A percentile compares a stretch with the other conserved stretches of the same genome.
phyloP scores from a whole-genome alignment of 2,888 invertebrate genomes.

The Nymphalis urticae region DNA sequence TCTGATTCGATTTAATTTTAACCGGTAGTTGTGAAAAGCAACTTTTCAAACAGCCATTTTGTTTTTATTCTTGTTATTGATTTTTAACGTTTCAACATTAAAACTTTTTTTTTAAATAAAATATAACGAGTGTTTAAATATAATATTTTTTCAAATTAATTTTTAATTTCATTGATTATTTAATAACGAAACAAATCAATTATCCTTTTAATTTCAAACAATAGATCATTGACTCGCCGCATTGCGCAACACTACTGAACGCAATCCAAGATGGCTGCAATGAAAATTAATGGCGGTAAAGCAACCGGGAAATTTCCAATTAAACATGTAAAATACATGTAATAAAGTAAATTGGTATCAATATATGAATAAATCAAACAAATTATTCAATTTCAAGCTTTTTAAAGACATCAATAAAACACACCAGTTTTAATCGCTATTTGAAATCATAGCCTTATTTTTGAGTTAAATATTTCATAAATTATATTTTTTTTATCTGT shows the following conservation, averaged over 20 bases:
- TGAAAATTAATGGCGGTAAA: conserved; percentile 1
- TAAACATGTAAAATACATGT: neutral
- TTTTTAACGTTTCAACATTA: neutral
- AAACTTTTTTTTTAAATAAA: neutral
- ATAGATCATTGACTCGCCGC: conserved; percentile 11
- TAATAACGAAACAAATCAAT: neutral
- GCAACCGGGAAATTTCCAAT: conserved; percentile 1
- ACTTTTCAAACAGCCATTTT: neutral
- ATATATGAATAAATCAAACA: neutral
- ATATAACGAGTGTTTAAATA: too few relatives aligned
- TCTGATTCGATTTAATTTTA: neutral
- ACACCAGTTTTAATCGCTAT: neutral
- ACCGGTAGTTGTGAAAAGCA: neutral
- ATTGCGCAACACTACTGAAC: conserved; percentile 3
- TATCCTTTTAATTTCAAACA: neutral
- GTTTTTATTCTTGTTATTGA: neutral
- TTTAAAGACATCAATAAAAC: too few relatives aligned
- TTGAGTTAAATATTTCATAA: too few relatives aligned
- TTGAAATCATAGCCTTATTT: neutral
- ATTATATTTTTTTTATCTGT: too few relatives aligned
- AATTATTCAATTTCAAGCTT: neutral
- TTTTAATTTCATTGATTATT: too few relatives aligned
- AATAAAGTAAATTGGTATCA: neutral
- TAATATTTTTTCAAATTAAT: too few relatives aligned
- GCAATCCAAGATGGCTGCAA: conserved; percentile 5